Evolutionary conservation across 2,888 invertebrate species (phyloP), one percentile per base, ranked within the genome.

Genomic region (Leucoptera coffeella): DNA sequence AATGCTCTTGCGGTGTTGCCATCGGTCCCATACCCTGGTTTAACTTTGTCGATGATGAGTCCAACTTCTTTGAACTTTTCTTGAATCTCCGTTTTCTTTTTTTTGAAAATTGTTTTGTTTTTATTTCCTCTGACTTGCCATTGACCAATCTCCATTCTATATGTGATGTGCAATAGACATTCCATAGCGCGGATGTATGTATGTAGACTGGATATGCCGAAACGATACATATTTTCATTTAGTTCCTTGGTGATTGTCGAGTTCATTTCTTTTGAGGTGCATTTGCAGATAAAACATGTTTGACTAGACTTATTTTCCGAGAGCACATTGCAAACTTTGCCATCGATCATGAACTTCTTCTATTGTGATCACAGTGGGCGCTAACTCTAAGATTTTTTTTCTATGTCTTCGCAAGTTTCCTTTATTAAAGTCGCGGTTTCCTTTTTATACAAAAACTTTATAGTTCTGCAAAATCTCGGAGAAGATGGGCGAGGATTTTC

Each of bases 401-500:
- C n/a, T n/a, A n/a, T n/a, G n/a, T n/a, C n/a, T n/a, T n/a, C n/a
- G n/a, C n/a, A n/a, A n/a, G n/a, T n/a, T n/a, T n/a, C n/a, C n/a
- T n/a, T n/a, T n/a, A n/a, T n/a, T n/a, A n/a, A n/a, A n/a, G n/a
- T n/a, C n/a, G n/a, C n/a, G n/a, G n/a, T n/a, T n/a, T n/a, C n/a
- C 5, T 6, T 22, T 22, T 22, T 22, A 4, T 22, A 22, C 9
- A 22, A n/a, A 11, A 22, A 22, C 22, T 22, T 22, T 2, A 22
- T 8, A 12, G 11, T 22, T 22, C 22, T 22, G 11, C 22, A 22
- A 10, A 22, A 22, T 22, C 22, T 22, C 12, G 22, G 22, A n/a
- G 22, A 22, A 22, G 22, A 19, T 19, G 19, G 19, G 9, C 19
- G 19, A 10, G 19, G 19, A 19, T 19, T 19, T 19, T 19, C 19